Evolutionary conservation across 2,888 invertebrate genomes (phyloP).

Genomic region (Agrenia bidenticulata): DNA sequence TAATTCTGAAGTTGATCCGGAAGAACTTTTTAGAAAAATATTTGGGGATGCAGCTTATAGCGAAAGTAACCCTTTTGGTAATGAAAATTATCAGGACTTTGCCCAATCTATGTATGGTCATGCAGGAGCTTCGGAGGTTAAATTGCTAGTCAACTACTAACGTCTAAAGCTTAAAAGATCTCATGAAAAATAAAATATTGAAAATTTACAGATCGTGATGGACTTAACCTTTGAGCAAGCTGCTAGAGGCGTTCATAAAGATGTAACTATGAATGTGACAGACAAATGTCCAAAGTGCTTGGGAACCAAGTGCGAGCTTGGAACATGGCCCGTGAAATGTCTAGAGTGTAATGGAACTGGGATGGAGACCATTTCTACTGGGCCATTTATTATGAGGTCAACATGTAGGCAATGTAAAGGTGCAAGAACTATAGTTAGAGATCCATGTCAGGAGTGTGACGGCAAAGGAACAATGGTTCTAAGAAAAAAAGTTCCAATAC

Average conservation of each 20-base stretch:
- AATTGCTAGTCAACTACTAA: not conserved
- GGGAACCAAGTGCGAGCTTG: constrained; percentile 83
- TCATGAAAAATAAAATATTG: too few relatives aligned
- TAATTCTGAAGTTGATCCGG: constrained; percentile 86
- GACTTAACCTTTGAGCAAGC: constrained; percentile 91
- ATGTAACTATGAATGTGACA: constrained; percentile 84
- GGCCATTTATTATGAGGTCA: constrained; percentile 95
- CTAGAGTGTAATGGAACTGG: constrained; percentile 94
- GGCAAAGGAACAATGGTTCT: constrained; percentile 91
- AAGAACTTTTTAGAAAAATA: constrained; percentile 93
- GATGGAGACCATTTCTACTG: constrained; percentile 83
- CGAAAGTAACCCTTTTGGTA: constrained; percentile 54
- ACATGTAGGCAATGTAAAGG: constrained; percentile 92
- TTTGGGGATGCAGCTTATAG: constrained; percentile 63
- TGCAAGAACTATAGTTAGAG: constrained; percentile 79
- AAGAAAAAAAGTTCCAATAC: constrained; percentile 83
- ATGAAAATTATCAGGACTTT: constrained; percentile 65
- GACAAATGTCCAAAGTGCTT: constrained; percentile 88
- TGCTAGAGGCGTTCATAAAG: constrained; percentile 92
- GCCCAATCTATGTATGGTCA: constrained; percentile 73
- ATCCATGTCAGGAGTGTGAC: constrained; percentile 87
- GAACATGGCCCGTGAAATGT: constrained; percentile 87
- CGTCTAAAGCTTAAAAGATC: too few relatives aligned
- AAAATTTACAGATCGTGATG: constrained; percentile 68
- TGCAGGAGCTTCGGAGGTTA: constrained; percentile 87